A percentile compares a stretch with the other conserved stretches of the same genome.
Conservation (phyloP, 2,888 invertebrate species). For the Frankliniella intonsa region DNA sequence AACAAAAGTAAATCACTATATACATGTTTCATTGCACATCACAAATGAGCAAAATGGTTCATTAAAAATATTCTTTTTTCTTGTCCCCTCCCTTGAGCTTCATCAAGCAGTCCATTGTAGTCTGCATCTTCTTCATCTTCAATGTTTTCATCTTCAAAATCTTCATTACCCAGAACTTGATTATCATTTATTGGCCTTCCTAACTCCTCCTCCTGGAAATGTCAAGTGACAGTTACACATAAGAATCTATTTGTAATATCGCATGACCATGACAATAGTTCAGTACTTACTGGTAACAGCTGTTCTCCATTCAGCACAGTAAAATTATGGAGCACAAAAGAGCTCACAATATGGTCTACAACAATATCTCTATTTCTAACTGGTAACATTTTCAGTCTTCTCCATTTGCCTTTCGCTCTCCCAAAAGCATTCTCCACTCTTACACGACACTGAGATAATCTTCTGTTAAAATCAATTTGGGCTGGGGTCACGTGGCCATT, state of each 20-base stretch:
- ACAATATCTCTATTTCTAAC: neutral
- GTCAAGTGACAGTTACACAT: neutral
- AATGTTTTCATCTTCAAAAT: neutral
- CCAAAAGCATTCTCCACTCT: neutral
- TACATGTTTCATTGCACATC: neutral
- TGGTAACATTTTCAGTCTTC: slow-evolving; percentile 1
- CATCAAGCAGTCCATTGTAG: neutral
- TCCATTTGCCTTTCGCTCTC: neutral
- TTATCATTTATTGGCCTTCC: slow-evolving; percentile 1
- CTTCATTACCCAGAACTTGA: slow-evolving; percentile 1
- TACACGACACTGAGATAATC: neutral
- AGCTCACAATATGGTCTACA: neutral
- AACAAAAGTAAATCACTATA: neutral
- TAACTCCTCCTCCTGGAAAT: neutral
- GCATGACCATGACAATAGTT: neutral
- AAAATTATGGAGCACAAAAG: neutral
- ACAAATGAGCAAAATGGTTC: neutral
- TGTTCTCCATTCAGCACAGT: neutral
- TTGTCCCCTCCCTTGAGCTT: neutral
- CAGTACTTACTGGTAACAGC: neutral
- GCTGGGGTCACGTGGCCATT: neutral
- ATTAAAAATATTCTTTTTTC: slow-evolving; percentile 1
- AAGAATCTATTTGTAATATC: neutral
- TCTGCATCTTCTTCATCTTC: neutral
- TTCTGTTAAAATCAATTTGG: neutral